Evolutionary conservation across 2,888 invertebrate genomes (phyloP).

Genomic region (Drosophila diplacantha): DNA sequence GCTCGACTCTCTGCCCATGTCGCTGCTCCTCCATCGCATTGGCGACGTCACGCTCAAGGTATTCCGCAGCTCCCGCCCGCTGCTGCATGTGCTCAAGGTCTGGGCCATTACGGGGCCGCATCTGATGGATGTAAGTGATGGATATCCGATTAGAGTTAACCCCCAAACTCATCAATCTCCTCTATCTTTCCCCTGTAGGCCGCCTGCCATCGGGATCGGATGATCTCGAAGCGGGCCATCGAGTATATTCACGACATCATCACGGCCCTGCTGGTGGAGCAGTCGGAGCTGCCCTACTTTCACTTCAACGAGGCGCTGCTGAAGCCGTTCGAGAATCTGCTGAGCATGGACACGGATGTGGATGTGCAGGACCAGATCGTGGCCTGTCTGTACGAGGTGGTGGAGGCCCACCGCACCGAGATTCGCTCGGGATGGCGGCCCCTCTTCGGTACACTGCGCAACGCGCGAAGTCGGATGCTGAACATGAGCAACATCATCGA

Average conservation of each 20-base stretch:
- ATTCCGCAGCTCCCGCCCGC: slow-evolving; percentile 89
- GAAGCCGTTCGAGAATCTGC: slow-evolving; percentile 95
- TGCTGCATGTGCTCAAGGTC: slow-evolving; percentile 93
- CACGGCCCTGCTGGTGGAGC: slow-evolving; percentile 90
- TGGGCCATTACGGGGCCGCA: slow-evolving; percentile 96
- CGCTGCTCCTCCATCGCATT: slow-evolving; percentile 86
- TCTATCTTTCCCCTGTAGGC: slow-evolving; percentile 80
- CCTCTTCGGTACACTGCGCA: slow-evolving; percentile 93
- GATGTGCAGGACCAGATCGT: slow-evolving; percentile 93
- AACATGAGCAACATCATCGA: slow-evolving; percentile 86
- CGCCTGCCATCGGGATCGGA: slow-evolving; percentile 92
- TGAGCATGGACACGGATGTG: slow-evolving; percentile 93
- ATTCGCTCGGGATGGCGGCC: slow-evolving; percentile 98
- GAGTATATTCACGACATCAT: slow-evolving; percentile 95
- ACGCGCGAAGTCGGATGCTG: slow-evolving; percentile 84
- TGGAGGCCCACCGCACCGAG: slow-evolving; percentile 94
- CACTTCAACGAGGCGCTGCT: slow-evolving; percentile 96
- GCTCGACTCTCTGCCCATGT: slow-evolving; percentile 79
- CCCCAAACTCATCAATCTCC: background rate
- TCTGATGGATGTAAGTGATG: slow-evolving; percentile 87
- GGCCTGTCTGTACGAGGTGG: slow-evolving; percentile 96
- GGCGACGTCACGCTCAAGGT: slow-evolving; percentile 93
- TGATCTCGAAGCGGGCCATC: slow-evolving; percentile 93
- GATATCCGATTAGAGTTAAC: too few relatives aligned
- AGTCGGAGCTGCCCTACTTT: slow-evolving; percentile 93